Evolutionary conservation across 2,888 invertebrate genomes (phyloP), one percentile per base, ranked within the genome.

Genomic region (Drosophila villosipedis): DNA sequence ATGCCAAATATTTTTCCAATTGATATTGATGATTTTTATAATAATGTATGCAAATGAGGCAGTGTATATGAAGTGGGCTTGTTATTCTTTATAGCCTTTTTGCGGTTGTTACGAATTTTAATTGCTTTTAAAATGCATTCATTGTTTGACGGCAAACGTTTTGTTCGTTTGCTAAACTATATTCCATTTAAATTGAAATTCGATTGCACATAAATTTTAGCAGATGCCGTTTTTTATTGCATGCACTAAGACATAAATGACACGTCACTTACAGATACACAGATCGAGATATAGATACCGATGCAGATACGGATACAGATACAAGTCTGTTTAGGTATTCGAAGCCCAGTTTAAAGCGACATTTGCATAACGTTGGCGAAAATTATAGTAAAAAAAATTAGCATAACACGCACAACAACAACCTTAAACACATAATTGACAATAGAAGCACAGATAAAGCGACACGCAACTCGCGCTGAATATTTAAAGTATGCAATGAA

Each of bases 301-400:
- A 52, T 59, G 63, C 22, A 39, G 43, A 58, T 58, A 43, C 31
- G 53, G 57, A 57, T 60, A 79, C 59, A 68, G 57, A 72, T 60
- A 58, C 60, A 58, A 66, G 70, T 53, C 12, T 60, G 69, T 43
- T 47, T 68, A 64, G 39, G 61, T 65, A 77, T 74, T 73, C 54
- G 55, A 31, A 49, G 50, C 54, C 55, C 35, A 69, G 54, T 14
- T 65, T 67, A 53, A 25, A 67, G 55, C 55, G 37, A 72, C 35
- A 81, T 86, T 83, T 82, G 77, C 82, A 83, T 83, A 73, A 66
- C 62, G 80, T 49, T 84, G 68, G 81, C 78, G n/a, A 84, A 86
- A 72, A 50, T 43, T 30, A 28, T n/a, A n/a, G 28, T 28, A 66
- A 63, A 43, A 4, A 39, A 43, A 78, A 79, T 80, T 80, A 70